These are phyloP conservation scores for Chaetura pelagica DNA, from an alignment of 2,113 vertebrate species.

Conservation along the genomic window DNA sequence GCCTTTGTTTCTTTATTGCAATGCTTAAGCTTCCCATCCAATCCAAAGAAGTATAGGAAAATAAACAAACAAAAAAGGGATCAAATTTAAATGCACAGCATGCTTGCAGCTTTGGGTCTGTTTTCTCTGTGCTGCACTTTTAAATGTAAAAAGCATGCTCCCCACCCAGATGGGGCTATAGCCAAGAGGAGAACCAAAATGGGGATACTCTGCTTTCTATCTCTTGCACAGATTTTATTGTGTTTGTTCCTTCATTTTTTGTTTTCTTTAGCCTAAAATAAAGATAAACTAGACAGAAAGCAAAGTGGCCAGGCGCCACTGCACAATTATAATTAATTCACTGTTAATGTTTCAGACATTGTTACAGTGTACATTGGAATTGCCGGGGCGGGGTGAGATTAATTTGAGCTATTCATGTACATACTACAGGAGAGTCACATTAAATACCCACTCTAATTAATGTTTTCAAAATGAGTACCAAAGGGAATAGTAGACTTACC, in stretches of 20 bases:
- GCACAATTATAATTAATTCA: conserved; percentile 70
- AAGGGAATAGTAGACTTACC: neutral
- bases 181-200: neutral
- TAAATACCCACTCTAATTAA: conserved; percentile 60
- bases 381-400: conserved; percentile 58
- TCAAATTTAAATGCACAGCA: conserved; percentile 51
- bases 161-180: neutral
- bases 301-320: conserved; percentile 64
- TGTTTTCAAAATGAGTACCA: conserved; percentile 36
- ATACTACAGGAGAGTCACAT: conserved; percentile 42
- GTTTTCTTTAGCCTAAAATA: conserved; percentile 65
- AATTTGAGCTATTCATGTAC: conserved; percentile 31
- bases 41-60: neutral
- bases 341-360: conserved; percentile 62
- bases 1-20: conserved; percentile 24
- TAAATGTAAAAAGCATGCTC: conserved; percentile 12
- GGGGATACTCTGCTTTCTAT: conserved; percentile 20
- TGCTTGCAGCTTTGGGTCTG: conserved; percentile 10
- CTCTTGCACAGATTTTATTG: conserved; percentile 36
- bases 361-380: conserved; percentile 36
- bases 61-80: conserved; percentile 47
- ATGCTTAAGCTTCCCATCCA: conserved; percentile 35
- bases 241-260: conserved; percentile 53
- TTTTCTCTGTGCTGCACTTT: neutral
- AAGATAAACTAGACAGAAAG: conserved; percentile 70